Evolutionary conservation across 2,888 invertebrate genomes (phyloP).

Genomic region (Spodoptera exigua): DNA sequence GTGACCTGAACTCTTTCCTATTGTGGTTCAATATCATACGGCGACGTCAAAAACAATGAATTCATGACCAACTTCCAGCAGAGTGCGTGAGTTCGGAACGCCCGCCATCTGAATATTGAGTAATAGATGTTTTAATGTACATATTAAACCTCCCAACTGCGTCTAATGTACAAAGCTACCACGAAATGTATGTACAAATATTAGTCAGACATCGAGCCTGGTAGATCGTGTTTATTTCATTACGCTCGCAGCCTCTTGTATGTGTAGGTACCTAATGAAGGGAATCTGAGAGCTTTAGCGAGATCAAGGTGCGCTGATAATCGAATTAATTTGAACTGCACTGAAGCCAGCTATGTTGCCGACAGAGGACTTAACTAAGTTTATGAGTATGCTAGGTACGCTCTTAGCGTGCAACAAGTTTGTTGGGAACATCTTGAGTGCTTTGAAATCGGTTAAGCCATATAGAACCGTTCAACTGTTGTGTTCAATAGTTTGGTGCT

Average conservation of each 20-base stretch:
- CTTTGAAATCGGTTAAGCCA: slow-evolving; percentile 82
- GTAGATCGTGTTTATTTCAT: slow-evolving; percentile 69
- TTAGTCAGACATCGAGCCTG: slow-evolving; percentile 51
- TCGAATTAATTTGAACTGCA: slow-evolving; percentile 86
- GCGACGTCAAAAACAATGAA: slow-evolving; percentile 85
- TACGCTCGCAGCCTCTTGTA: slow-evolving; percentile 63
- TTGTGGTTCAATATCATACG: slow-evolving; percentile 85
- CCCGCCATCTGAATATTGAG: slow-evolving; percentile 76
- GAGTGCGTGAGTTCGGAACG: slow-evolving; percentile 75
- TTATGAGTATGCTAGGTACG: slow-evolving; percentile 86
- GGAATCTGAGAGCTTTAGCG: slow-evolving; percentile 79
- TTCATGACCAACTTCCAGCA: slow-evolving; percentile 83
- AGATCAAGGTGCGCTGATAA: slow-evolving; percentile 87
- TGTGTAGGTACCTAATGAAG: slow-evolving; percentile 73
- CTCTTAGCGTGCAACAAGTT: slow-evolving; percentile 87
- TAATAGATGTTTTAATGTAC: slow-evolving; percentile 72
- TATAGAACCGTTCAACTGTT: slow-evolving; percentile 69
- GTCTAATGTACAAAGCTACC: slow-evolving; percentile 33
- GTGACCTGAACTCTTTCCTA: slow-evolving; percentile 87
- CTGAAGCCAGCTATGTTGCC: slow-evolving; percentile 81
- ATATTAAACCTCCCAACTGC: slow-evolving; percentile 49
- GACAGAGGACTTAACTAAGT: slow-evolving; percentile 86
- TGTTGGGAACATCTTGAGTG: slow-evolving; percentile 84
- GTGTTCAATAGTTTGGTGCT: slow-evolving; percentile 69
- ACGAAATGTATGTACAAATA: slow-evolving; percentile 47